phyloP scores from a whole-genome alignment of 2,888 invertebrate species.

The Abrostola triplasia region DNA sequence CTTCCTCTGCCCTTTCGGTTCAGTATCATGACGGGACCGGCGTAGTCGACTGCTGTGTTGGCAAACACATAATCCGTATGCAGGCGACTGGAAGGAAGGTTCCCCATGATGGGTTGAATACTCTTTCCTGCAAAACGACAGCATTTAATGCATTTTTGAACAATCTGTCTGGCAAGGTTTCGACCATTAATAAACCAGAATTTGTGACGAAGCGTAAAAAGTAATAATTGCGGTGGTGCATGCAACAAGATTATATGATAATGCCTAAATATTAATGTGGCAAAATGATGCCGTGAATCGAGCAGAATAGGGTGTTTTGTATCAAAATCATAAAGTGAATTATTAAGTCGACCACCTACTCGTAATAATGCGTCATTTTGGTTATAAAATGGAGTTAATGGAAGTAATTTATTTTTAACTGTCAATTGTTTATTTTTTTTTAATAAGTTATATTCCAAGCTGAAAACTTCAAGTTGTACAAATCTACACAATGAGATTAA shows the following conservation, averaged over 20 bases:
- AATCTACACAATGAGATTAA: neutral
- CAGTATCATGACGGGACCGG: conserved; percentile 36
- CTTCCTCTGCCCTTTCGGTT: conserved; percentile 30
- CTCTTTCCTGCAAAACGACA: conserved; percentile 19
- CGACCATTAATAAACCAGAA: conserved; percentile 7
- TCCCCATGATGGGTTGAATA: conserved; percentile 19
- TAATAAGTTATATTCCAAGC: neutral
- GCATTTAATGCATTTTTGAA: conserved; percentile 10
- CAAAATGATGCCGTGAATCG: conserved; percentile 8
- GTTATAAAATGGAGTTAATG: neutral
- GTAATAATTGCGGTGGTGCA: conserved; percentile 7
- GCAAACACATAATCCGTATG: conserved; percentile 28
- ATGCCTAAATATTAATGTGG: conserved; percentile 6
- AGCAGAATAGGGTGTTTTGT: conserved; percentile 8
- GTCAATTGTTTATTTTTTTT: neutral
- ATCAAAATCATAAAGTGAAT: conserved; percentile 8
- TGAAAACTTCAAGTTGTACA: neutral
- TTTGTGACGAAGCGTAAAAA: conserved; percentile 5
- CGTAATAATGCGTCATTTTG: neutral
- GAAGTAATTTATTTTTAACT: neutral
- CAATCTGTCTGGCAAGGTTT: conserved; percentile 9
- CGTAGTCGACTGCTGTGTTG: conserved; percentile 34
- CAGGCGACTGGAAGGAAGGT: conserved; percentile 9
- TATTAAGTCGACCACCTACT: neutral
- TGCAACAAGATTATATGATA: conserved; percentile 8